A percentile compares a stretch with the other conserved stretches of the same genome.
Conservation (phyloP, 2,113 vertebrate species). For the Mionectes macconnelli region DNA sequence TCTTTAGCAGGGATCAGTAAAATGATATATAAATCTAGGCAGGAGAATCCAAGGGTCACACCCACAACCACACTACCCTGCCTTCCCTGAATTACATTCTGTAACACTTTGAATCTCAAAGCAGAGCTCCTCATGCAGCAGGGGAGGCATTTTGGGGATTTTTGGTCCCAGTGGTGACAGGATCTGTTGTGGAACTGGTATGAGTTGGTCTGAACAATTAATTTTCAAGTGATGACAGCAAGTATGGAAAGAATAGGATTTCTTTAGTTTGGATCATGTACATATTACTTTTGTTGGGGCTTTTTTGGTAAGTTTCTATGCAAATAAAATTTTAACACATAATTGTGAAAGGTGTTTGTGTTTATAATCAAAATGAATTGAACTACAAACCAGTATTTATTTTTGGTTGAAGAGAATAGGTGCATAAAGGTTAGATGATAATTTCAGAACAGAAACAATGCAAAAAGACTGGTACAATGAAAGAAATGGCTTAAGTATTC, state of each 20-base stretch:
- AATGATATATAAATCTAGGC: neutral
- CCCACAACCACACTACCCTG: neutral
- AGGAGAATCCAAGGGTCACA: fast-evolving
- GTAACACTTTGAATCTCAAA: neutral
- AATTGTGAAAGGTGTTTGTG: neutral
- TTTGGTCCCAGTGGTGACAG: neutral
- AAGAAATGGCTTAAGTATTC: neutral
- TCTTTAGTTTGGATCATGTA: neutral
- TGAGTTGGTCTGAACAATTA: fast-evolving
- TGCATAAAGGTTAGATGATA: neutral
- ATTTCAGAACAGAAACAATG: neutral
- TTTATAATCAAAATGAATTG: neutral
- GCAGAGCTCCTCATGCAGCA: neutral
- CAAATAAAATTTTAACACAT: neutral
- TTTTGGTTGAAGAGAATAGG: neutral
- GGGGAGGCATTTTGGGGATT: neutral
- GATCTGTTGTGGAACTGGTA: neutral
- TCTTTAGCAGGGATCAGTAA: neutral
- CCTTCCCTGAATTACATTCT: neutral
- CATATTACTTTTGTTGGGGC: neutral
- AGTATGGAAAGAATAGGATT: neutral
- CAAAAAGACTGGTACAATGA: neutral
- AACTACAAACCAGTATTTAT: neutral
- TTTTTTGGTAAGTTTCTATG: neutral
- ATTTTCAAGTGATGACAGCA: neutral